A percentile compares a stretch with the other conserved stretches of the same genome.
These are phyloP conservation scores for Nemotelus nigrinus DNA, from an alignment of 2,888 invertebrate genomes.

Conservation along the genomic window DNA sequence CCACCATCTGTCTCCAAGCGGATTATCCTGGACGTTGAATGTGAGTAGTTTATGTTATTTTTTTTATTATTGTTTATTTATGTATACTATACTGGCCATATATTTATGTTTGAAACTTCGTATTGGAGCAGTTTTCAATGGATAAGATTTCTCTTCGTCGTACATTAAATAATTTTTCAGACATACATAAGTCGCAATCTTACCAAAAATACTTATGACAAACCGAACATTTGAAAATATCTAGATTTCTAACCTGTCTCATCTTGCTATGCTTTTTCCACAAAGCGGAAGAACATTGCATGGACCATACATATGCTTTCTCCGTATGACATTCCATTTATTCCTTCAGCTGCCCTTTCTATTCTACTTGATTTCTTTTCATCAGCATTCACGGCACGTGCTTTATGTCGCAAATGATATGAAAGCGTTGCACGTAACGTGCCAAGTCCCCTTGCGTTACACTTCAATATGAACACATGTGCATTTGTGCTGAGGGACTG, in stretches of 20 bases:
- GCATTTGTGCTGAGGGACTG: background rate
- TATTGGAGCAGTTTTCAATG: background rate
- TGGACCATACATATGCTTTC: slow-evolving; percentile 32
- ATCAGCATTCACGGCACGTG: slow-evolving; percentile 43
- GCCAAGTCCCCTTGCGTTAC: background rate
- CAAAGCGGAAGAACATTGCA: background rate
- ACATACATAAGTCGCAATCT: no score
- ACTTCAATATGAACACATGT: slow-evolving; percentile 22
- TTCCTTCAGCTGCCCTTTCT: slow-evolving; percentile 15
- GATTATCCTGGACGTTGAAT: slow-evolving; percentile 91
- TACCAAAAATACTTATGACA: no score
- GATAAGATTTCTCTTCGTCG: no score
- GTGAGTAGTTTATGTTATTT: slow-evolving; percentile 65
- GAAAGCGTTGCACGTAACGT: slow-evolving; percentile 29
- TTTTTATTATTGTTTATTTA: background rate
- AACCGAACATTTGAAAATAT: no score
- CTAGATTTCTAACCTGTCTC: background rate
- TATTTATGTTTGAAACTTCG: background rate
- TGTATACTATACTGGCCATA: slow-evolving; percentile 26
- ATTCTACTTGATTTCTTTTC: slow-evolving; percentile 23
- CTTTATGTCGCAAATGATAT: slow-evolving; percentile 10
- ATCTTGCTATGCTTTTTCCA: background rate
- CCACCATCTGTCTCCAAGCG: slow-evolving; percentile 92
- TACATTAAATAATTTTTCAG: no score
- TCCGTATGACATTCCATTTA: slow-evolving; percentile 38